A percentile compares a stretch with the other conserved stretches of the same genome.
Conservation (phyloP, 35 echinoderm and acorn worm genomes). For the Stichopus chloronotus region DNA sequence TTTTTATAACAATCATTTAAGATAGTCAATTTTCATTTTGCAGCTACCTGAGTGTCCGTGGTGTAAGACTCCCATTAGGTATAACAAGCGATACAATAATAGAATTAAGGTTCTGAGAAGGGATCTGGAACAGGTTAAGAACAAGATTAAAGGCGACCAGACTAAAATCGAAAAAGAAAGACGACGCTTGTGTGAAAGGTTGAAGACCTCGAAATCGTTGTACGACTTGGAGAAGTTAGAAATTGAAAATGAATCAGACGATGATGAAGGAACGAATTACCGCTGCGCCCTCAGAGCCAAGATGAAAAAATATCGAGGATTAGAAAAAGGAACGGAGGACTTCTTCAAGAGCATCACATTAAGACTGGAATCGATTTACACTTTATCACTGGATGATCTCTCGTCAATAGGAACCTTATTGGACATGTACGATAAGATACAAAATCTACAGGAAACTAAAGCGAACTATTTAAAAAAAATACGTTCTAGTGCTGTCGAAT, state of each 20-base stretch:
- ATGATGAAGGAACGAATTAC: neutral
- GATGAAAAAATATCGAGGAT: neutral
- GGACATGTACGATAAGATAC: conserved; percentile 38
- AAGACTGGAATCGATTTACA: neutral
- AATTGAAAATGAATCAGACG: neutral
- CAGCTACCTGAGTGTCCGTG: conserved; percentile 75
- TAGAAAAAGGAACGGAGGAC: neutral
- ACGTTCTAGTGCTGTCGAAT: neutral
- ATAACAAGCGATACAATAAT: conserved; percentile 71
- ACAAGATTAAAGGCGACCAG: conserved; percentile 57
- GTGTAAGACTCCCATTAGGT: conserved; percentile 73
- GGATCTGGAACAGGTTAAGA: conserved; percentile 74
- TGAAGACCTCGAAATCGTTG: neutral
- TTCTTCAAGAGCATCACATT: neutral
- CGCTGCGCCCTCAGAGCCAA: neutral
- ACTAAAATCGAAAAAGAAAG: conserved; percentile 38
- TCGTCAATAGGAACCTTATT: neutral
- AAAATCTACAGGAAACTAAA: neutral
- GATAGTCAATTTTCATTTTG: neutral
- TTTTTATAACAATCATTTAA: neutral
- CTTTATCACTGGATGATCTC: conserved; percentile 1
- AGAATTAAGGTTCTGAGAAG: conserved; percentile 51
- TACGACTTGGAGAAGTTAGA: neutral
- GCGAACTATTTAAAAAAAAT: neutral
- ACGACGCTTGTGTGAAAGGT: neutral